Conservation (phyloP, 1,140 invertebrate genomes). For the Caenorhabditis latens region DNA sequence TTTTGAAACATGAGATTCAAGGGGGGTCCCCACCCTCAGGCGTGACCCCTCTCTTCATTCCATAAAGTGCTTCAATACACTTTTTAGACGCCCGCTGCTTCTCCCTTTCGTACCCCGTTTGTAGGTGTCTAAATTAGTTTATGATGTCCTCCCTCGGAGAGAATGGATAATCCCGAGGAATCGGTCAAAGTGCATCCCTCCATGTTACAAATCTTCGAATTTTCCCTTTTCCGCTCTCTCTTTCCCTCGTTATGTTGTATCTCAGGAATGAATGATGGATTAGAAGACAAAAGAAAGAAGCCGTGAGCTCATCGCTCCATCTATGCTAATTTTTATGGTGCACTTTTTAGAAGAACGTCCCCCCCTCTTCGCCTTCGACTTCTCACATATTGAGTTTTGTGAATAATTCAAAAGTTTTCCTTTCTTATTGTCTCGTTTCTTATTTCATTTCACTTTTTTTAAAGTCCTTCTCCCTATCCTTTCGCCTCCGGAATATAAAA, state of each 20-base stretch:
- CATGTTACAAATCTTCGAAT: background rate
- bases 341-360: slow-evolving; percentile 1
- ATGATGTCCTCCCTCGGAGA: slow-evolving; percentile 6
- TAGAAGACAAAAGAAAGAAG: slow-evolving; percentile 38
- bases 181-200: slow-evolving; percentile 43
- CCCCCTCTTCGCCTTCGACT: background rate
- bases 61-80: slow-evolving; percentile 52
- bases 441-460: no score
- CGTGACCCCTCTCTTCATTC: slow-evolving; percentile 37
- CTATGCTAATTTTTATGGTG: slow-evolving; percentile 45
- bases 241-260: background rate
- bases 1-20: slow-evolving; percentile 48
- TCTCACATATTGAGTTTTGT: slow-evolving; percentile 42
- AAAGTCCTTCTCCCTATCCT: background rate
- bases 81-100: background rate
- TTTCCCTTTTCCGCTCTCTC: background rate
- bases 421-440: no score
- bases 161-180: slow-evolving; percentile 37
- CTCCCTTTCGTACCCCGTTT: slow-evolving; percentile 9
- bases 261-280: slow-evolving; percentile 52
- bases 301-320: slow-evolving; percentile 12
- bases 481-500: slow-evolving; percentile 38
- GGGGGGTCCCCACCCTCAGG: background rate
- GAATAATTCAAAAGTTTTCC: slow-evolving; percentile 37
- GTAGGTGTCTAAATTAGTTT: slow-evolving; percentile 53